These are phyloP conservation scores for Platycheirus albimanus DNA, from an alignment of 2,888 invertebrate genomes.

Conservation along the genomic window DNA sequence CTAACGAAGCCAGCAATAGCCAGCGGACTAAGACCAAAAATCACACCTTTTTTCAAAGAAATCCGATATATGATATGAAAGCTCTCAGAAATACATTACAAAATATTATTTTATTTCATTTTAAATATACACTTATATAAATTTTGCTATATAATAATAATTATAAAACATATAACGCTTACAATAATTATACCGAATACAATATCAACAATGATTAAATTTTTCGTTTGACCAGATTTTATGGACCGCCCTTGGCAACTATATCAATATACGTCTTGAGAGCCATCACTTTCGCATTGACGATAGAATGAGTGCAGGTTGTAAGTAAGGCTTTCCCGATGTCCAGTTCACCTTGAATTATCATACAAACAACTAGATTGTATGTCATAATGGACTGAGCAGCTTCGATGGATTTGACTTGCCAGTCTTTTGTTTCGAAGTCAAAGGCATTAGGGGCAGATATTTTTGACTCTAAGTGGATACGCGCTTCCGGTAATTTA, in stretches of 20 bases:
- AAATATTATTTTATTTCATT: slow-evolving; percentile 60
- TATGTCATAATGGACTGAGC: slow-evolving; percentile 90
- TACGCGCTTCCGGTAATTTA: slow-evolving; percentile 91
- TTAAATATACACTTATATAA: slow-evolving; percentile 45
- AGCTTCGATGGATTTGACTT: slow-evolving; percentile 84
- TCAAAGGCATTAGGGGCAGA: slow-evolving; percentile 84
- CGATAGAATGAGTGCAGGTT: slow-evolving; percentile 80
- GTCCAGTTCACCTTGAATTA: slow-evolving; percentile 89
- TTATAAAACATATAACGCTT: slow-evolving; percentile 45
- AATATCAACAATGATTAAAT: slow-evolving; percentile 49
- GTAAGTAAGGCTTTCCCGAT: slow-evolving; percentile 83
- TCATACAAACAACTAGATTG: slow-evolving; percentile 90
- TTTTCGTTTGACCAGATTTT: slow-evolving; percentile 1
- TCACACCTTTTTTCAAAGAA: too few species aligned
- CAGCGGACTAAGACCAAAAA: too few species aligned
- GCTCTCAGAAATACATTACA: slow-evolving; percentile 5
- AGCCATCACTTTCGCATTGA: slow-evolving; percentile 78
- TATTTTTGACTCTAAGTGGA: slow-evolving; percentile 91
- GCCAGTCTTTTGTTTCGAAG: slow-evolving; percentile 84
- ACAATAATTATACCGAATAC: slow-evolving; percentile 47
- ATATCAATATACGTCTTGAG: slow-evolving; percentile 85
- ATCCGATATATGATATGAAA: too few species aligned
- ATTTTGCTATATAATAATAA: slow-evolving; percentile 56
- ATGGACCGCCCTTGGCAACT: slow-evolving; percentile 80
- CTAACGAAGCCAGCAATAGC: too few species aligned